Base-by-base conservation (phyloP, 2,888 invertebrate genomes). In the Hirudinaria manillensis region DNA sequence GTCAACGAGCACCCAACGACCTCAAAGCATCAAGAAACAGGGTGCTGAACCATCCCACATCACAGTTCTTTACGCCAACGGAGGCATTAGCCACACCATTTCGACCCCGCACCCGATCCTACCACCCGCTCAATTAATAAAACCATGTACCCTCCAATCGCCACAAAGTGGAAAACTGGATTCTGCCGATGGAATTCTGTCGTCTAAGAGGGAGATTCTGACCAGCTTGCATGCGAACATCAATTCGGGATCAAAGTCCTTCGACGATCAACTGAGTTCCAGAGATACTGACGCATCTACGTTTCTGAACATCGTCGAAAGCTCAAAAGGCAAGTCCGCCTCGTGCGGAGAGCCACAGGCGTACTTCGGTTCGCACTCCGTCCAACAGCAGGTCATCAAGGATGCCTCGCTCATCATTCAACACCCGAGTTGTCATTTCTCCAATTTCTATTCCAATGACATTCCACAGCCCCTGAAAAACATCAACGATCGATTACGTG, bases 401-500 rank as follows among this genome's bases (percentile, higher is more conserved):
- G 36, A 68, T 19, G 36, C 29, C 32, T 36, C n/a, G 4, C 10
- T 68, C 16, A 68, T 24, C 21, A 10, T 34, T 68, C 34, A 32
- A 10, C 32, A 29, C 3, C 27, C 36, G 3, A 65, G 38, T 3
- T 29, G 51, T 27, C 29, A 24, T 27, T 16, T 53, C 29, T 27
- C n/a, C 3, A 72, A 51, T n/a, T 27, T 36, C 65, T 56, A n/a
- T n/a, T 36, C 73, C 34, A 13, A 29, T 32, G 65, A 61, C 16
- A 27, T 29, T 27, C 55, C 72, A 3, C 36, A 55, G n/a, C 73
- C 73, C 36, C 61, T 73, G 32, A 56, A 73, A 13, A 73, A 73
- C n/a, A 73, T 73, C 65, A 73, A 73, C 65, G 56, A 65, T 27
- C n/a, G 73, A 34, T 38, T 73, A n/a, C 55, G 38, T 34, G 73